phyloP scores from a whole-genome alignment of 2,113 vertebrate species.

The Bos indicus region DNA sequence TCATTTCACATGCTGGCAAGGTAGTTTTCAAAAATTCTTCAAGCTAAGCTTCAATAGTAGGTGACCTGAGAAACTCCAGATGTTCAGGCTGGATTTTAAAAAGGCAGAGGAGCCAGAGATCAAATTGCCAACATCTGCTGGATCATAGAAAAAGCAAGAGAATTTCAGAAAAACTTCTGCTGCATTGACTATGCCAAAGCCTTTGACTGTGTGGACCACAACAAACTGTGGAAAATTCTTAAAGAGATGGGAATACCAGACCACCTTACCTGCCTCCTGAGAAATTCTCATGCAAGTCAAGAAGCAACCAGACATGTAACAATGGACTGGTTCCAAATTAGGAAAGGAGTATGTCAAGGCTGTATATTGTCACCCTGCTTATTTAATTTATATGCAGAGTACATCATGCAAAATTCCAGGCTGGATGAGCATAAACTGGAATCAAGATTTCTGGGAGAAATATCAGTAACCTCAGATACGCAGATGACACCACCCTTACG shows the following conservation, averaged over 20 bases:
- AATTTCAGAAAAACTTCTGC: not conserved
- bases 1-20: not conserved
- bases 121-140: not conserved
- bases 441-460: not conserved
- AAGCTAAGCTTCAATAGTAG: not conserved
- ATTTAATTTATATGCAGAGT: not conserved
- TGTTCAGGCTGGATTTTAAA: not conserved
- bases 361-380: not conserved
- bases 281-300: not conserved
- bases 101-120: not conserved
- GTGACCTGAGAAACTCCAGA: not conserved
- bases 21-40: not conserved
- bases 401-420: not conserved
- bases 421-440: not conserved
- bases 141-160: not conserved
- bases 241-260: not conserved
- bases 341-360: not conserved
- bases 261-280: not conserved
- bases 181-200: not conserved
- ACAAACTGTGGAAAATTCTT: not conserved
- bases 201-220: not conserved
- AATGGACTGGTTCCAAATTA: not conserved
- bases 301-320: not conserved
- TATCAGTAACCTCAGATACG: not conserved
- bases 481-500: not conserved